Percentiles rank a stretch among this genome's conserved stretches.
phyloP scores from a whole-genome alignment of 2,888 invertebrate genomes.

The Aphodius sticticus region DNA sequence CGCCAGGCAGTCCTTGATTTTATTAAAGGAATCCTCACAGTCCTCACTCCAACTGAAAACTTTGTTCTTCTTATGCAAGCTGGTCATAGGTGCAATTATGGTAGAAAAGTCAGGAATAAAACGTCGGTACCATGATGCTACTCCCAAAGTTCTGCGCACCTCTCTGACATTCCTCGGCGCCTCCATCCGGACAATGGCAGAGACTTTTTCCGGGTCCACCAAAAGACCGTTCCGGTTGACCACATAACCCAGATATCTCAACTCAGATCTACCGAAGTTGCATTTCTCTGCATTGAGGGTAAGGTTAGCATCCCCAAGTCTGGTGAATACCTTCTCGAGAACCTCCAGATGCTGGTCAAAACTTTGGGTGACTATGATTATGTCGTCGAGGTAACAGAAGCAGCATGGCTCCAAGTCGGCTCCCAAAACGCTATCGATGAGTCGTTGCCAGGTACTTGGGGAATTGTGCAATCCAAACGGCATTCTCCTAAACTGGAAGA shows the following conservation, averaged over 20 bases:
- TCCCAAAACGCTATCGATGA: slow-evolving; percentile 46
- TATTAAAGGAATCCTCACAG: slow-evolving; percentile 30
- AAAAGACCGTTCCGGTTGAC: slow-evolving; percentile 43
- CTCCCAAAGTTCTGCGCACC: slow-evolving; percentile 43
- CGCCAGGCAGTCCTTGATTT: slow-evolving; percentile 29
- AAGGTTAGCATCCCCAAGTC: slow-evolving; percentile 38
- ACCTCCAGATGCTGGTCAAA: slow-evolving; percentile 35
- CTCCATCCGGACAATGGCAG: slow-evolving; percentile 40
- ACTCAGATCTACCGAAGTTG: slow-evolving; percentile 42
- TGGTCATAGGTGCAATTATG: not conserved
- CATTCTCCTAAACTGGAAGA: slow-evolving; percentile 48
- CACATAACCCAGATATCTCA: slow-evolving; percentile 49
- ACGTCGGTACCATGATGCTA: slow-evolving; percentile 37
- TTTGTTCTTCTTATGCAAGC: too few species aligned
- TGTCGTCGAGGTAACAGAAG: slow-evolving; percentile 38
- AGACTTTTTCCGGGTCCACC: slow-evolving; percentile 22
- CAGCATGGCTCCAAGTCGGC: slow-evolving; percentile 40
- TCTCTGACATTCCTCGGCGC: slow-evolving; percentile 42
- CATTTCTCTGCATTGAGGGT: slow-evolving; percentile 46
- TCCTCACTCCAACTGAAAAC: slow-evolving; percentile 25
- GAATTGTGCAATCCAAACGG: slow-evolving; percentile 48
- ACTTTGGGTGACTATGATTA: not conserved
- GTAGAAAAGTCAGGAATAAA: slow-evolving; percentile 30
- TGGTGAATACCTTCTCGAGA: slow-evolving; percentile 33
- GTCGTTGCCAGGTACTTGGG: slow-evolving; percentile 48